Base-by-base conservation (phyloP, 2,797 vertebrate species). In the Onychomys leucogaster region DNA sequence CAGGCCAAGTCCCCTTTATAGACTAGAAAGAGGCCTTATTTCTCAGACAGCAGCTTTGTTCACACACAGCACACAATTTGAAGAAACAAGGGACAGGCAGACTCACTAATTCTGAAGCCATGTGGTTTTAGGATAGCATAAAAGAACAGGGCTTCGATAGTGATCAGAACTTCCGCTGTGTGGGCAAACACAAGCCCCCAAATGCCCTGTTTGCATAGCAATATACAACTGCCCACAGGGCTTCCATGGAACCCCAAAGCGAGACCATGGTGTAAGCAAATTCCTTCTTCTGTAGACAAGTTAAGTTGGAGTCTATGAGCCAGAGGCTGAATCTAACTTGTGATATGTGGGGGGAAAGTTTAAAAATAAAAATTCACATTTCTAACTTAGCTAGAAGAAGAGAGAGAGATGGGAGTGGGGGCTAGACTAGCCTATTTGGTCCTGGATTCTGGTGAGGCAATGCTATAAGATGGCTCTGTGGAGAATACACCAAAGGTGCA, bases 361-460 rank as follows among this genome's bases (percentile, higher is more conserved):
- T 77, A 89, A 95, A 71, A 29, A 46, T 61, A 55, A 76, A 96
- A 94, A 49, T 55, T 37, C 57, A 75, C 91, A 52, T 63, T 17
- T 89, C 57, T 75, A 89, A 43, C 55, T 89, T 89, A 46, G 41
- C 32, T 82, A 27, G 80, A 41, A 73, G 43, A 88, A 37, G 59
- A 52, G 21, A 8, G 34, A 25, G 75, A 43, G 89, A 32, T 73
- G 12, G 13, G 46, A 21, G 83, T 52, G 21, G 41, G 23, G 41
- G 12, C 25, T 29, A 25, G 83, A 14, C 29, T 59, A 63, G 23
- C 32, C 59, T 52, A 4, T 80, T 57, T 81, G 34, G 77, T 25
- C 29, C 55, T 57, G 41, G 32, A 46, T 87, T 85, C 65, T 88
- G 59, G 19, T 0, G 1, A 92, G 23, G 77, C 19, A n/a, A 69